Percentiles rank a stretch among this genome's conserved stretches.
Conservation (phyloP, 1,140 invertebrate species). For the Aplysia californica region DNA sequence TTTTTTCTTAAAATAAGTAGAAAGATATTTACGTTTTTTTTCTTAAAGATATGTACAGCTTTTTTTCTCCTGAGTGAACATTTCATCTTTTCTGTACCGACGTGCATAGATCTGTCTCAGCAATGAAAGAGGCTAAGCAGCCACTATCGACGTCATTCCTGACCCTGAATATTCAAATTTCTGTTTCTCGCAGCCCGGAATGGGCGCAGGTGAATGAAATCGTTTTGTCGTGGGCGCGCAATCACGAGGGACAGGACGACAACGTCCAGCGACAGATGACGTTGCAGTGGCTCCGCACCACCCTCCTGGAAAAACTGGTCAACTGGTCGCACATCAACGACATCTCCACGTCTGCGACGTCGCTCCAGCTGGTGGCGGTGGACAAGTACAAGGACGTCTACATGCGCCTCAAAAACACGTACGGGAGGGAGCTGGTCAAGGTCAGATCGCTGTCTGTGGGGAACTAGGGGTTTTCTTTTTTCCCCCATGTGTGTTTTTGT, state of each 20-base stretch:
- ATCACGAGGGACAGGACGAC: background rate
- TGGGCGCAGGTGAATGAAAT: constrained; percentile 13
- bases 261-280: constrained; percentile 21
- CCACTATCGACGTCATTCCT: too few species aligned
- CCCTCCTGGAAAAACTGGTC: constrained; percentile 74
- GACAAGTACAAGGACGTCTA: constrained; percentile 81
- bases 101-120: too few species aligned
- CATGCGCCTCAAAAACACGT: constrained; percentile 81
- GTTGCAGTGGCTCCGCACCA: constrained; percentile 60
- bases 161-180: too few species aligned
- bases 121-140: too few species aligned
- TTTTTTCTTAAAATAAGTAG: too few species aligned
- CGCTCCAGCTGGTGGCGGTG: constrained; percentile 76
- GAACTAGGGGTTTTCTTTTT: too few species aligned
- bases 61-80: too few species aligned
- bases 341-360: constrained; percentile 65
- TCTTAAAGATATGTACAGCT: too few species aligned
- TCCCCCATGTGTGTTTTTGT: too few species aligned
- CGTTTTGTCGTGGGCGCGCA: background rate
- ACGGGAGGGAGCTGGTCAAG: constrained; percentile 79
- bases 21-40: too few species aligned
- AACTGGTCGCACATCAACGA: constrained; percentile 73
- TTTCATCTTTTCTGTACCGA: too few species aligned
- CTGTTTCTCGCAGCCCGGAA: background rate
- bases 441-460: too few species aligned